phyloP scores from a whole-genome alignment of 1,140 invertebrate genomes.

The Euura saliciscinereae region DNA sequence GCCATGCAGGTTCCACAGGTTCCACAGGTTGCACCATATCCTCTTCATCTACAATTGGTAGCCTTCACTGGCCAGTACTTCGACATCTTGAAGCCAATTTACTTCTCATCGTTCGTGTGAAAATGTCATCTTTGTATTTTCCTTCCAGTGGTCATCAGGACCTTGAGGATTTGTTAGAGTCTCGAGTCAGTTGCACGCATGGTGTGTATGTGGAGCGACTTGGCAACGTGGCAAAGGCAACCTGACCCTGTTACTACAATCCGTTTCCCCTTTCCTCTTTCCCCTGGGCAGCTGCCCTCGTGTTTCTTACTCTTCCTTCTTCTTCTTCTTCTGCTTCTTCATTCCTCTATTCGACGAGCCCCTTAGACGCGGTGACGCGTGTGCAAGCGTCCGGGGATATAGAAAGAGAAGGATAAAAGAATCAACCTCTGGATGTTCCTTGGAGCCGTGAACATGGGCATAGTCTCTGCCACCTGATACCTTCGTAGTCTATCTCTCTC shows the following conservation, averaged over 20 bases:
- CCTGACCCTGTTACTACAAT: constrained; percentile 35
- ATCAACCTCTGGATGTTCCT: background rate
- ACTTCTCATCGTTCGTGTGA: too few relatives aligned
- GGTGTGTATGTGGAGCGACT: constrained; percentile 12
- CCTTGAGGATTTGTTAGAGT: background rate
- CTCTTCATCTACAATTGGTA: too few relatives aligned
- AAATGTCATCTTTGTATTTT: too few relatives aligned
- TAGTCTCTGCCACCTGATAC: background rate
- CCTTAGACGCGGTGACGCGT: constrained; percentile 11
- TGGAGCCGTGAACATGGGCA: background rate
- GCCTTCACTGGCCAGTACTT: too few relatives aligned
- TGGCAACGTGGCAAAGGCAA: constrained; percentile 33
- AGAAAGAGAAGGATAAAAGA: background rate
- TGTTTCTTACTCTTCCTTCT: constrained; percentile 7
- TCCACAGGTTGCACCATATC: background rate
- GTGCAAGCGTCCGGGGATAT: constrained; percentile 6
- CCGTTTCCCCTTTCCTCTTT: constrained; percentile 19
- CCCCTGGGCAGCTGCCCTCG: background rate
- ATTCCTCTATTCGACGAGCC: background rate
- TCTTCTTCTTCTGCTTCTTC: constrained; percentile 10
- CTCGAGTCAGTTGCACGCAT: background rate
- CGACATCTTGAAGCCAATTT: too few relatives aligned
- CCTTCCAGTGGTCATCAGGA: background rate
- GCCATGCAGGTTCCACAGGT: background rate
- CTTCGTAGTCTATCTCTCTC: too few relatives aligned